Percentiles rank a stretch among this genome's conserved stretches.
phyloP scores from a whole-genome alignment of 1,140 invertebrate genomes.

The Microvelia longipes region DNA sequence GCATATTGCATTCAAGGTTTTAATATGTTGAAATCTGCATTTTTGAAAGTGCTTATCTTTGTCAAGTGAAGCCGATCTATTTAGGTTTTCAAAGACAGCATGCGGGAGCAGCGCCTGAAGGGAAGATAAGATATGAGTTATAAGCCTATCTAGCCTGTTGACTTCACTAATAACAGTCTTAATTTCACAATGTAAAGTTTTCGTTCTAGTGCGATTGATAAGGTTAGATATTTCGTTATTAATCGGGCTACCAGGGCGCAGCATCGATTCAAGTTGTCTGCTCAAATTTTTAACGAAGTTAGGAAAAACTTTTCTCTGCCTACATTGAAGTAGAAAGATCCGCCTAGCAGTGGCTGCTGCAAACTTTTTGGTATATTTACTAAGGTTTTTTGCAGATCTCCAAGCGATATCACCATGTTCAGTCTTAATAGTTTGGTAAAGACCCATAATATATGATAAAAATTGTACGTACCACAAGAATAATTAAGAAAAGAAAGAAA shows the following conservation, averaged over 20 bases:
- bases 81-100: not conserved
- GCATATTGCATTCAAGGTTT: not conserved
- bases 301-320: not conserved
- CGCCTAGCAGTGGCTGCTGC: not conserved
- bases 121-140: not conserved
- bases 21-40: not conserved
- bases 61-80: not conserved
- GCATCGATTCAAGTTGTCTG: not conserved
- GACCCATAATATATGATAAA: not conserved
- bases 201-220: not conserved
- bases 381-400: not conserved
- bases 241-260: not conserved
- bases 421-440: not conserved
- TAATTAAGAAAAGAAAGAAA: not conserved
- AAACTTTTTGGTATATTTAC: not conserved
- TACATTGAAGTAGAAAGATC: not conserved
- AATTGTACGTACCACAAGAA: not conserved
- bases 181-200: not conserved
- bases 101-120: not conserved
- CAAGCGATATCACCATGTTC: not conserved
- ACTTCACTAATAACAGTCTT: not conserved
- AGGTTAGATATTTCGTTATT: not conserved
- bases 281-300: not conserved
- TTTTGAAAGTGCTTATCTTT: not conserved
- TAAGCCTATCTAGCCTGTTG: not conserved